Percentiles rank a stretch among this genome's conserved stretches.
phyloP scores from a whole-genome alignment of 2,113 vertebrate genomes.

The Numenius arquata region DNA sequence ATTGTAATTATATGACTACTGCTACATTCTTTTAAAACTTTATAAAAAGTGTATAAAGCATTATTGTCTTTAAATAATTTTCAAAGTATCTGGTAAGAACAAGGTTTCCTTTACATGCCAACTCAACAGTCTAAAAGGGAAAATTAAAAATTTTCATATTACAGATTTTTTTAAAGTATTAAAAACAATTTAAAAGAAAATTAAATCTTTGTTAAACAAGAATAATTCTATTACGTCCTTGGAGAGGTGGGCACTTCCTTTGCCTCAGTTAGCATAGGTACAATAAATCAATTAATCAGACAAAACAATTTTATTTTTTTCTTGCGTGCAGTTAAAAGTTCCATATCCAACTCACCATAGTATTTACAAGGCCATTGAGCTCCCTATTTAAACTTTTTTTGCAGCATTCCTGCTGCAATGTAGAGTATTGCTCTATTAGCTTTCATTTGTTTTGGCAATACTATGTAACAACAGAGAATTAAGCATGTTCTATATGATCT shows the following conservation, averaged over 20 bases:
- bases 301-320: not conserved
- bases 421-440: not conserved
- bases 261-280: not conserved
- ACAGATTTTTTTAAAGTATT: not conserved
- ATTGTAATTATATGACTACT: not conserved
- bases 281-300: not conserved
- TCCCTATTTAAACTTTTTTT: not conserved
- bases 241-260: not conserved
- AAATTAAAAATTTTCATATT: not conserved
- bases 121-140: not conserved
- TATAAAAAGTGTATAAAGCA: not conserved
- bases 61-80: not conserved
- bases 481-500: not conserved
- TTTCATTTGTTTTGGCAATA: not conserved
- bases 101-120: not conserved
- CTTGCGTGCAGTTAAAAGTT: not conserved
- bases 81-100: not conserved
- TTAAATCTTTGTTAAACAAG: not conserved
- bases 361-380: not conserved
- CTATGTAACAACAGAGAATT: not conserved
- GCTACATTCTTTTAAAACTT: not conserved
- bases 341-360: not conserved
- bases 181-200: not conserved
- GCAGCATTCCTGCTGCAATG: not conserved
- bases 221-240: not conserved